Base-by-base conservation (phyloP, 2,797 vertebrate genomes). In the Rhinatrema bivittatum region DNA sequence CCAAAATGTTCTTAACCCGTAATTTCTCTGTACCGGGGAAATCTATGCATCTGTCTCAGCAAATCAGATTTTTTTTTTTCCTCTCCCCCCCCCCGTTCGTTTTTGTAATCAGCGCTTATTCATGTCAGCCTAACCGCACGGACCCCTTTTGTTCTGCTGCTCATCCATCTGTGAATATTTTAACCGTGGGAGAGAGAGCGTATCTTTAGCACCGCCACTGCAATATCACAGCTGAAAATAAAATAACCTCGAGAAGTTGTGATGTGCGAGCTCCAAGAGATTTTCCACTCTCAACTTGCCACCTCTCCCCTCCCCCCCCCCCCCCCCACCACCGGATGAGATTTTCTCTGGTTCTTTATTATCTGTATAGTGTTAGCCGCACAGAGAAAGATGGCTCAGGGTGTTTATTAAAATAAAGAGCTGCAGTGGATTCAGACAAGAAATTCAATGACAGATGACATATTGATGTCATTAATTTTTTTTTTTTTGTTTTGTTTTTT, bases 41-140 rank as follows among this genome's bases (percentile, higher is more conserved):
- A n/a, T n/a, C n/a, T n/a, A n/a, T n/a, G n/a, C n/a, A n/a, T 10
- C 56, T 56, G 49, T 56, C 44, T 58, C 53, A 51, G 47, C 65
- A 61, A 61, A 62, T 42, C 36, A 31, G 48, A 48, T 61, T 47
- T 50, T 53, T 70, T 59, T 66, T 50, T 51, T 32, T 46, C 35
- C 56, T 57, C 45, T 53, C 37, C 50, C 56, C n/a, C n/a, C n/a
- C n/a, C n/a, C n/a, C n/a, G n/a, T n/a, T n/a, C n/a, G n/a, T n/a
- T n/a, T 46, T 37, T 31, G 39, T 25, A 31, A 37, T 57, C 39
- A 46, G 46, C n/a, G n/a, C 40, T 56, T 50, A 39, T 21, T 7
- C 31, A 40, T 17, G 17, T 27, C 9, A 4, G 16, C 11, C 48
- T 19, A 5, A 26, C 7, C 6, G 25, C 43, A 16, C 4, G n/a